These are phyloP conservation scores for Drosophila subpulchrella DNA, from an alignment of 1,140 invertebrate genomes.

Conservation along the genomic window DNA sequence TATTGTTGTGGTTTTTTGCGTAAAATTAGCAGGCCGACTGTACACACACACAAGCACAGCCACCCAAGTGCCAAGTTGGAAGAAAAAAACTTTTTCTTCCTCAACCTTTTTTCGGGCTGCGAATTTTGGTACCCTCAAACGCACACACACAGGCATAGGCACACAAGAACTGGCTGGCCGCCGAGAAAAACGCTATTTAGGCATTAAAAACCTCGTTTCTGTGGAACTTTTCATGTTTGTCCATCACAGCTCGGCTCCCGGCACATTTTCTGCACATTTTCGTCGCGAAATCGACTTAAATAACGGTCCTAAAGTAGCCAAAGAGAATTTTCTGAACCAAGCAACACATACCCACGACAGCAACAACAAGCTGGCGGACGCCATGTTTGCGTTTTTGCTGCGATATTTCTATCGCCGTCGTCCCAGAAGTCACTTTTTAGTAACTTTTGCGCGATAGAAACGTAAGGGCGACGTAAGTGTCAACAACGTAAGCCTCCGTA, in stretches of 20 bases:
- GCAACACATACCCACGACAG: slow-evolving; percentile 78
- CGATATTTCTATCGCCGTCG: too few species aligned
- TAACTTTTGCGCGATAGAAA: too few species aligned
- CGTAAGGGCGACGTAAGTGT: too few species aligned
- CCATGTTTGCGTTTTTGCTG: background rate
- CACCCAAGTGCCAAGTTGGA: slow-evolving; percentile 57
- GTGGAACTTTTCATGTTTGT: slow-evolving; percentile 30
- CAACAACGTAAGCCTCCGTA: too few species aligned
- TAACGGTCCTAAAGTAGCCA: slow-evolving; percentile 60
- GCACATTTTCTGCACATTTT: slow-evolving; percentile 59
- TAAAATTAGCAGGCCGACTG: slow-evolving; percentile 63
- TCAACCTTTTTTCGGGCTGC: slow-evolving; percentile 58
- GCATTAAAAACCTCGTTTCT: slow-evolving; percentile 24
- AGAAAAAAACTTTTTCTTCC: slow-evolving; percentile 50
- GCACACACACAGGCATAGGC: slow-evolving; percentile 30
- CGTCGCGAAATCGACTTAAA: slow-evolving; percentile 57
- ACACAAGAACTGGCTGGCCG: slow-evolving; percentile 21
- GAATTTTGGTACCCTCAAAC: slow-evolving; percentile 63
- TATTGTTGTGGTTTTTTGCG: slow-evolving; percentile 70
- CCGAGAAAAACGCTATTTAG: slow-evolving; percentile 37
- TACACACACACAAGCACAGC: slow-evolving; percentile 44
- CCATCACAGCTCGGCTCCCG: slow-evolving; percentile 25
- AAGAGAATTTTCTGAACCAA: slow-evolving; percentile 70
- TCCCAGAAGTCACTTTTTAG: too few species aligned
- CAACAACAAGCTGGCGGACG: slow-evolving; percentile 62